Evolutionary conservation across 1,140 invertebrate genomes (phyloP).

Genomic region (Aradophagus sp.): DNA sequence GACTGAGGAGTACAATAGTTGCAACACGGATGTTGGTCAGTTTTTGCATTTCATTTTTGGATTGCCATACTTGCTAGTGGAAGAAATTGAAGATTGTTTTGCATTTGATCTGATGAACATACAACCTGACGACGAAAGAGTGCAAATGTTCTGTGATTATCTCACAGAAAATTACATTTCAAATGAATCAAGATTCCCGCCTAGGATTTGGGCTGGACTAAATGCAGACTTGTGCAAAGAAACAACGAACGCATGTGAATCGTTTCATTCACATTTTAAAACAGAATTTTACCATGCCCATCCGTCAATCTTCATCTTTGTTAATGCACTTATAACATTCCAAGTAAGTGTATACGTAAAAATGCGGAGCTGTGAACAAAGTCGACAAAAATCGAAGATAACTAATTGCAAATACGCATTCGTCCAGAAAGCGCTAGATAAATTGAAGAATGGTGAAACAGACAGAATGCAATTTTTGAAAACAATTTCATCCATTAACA

Average conservation of each 20-base stretch:
- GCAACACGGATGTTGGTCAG: not conserved
- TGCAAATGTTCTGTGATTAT: constrained; percentile 2
- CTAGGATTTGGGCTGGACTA: constrained; percentile 1
- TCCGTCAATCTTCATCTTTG: not conserved
- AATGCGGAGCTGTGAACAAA: too few species aligned
- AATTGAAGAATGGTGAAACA: too few species aligned
- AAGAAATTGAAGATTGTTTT: constrained; percentile 8
- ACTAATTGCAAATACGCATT: too few species aligned
- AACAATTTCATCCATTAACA: too few species aligned
- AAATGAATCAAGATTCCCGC: not conserved
- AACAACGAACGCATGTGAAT: not conserved
- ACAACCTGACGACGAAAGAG: not conserved
- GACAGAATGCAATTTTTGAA: too few species aligned
- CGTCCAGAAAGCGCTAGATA: too few species aligned
- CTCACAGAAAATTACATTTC: not conserved
- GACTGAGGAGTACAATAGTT: not conserved
- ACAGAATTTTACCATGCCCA: constrained; percentile 12
- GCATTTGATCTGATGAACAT: constrained; percentile 6
- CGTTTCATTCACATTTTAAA: constrained; percentile 1
- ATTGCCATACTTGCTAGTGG: constrained; percentile 4
- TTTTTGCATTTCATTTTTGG: constrained; percentile 19
- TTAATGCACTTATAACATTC: not conserved
- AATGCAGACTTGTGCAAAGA: constrained; percentile 1
- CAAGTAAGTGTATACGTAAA: not conserved
- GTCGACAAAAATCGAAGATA: too few species aligned